Evolutionary conservation across 2,113 vertebrate genomes (phyloP), one percentile per base, ranked within the genome.

Genomic region (Monopterus albus): DNA sequence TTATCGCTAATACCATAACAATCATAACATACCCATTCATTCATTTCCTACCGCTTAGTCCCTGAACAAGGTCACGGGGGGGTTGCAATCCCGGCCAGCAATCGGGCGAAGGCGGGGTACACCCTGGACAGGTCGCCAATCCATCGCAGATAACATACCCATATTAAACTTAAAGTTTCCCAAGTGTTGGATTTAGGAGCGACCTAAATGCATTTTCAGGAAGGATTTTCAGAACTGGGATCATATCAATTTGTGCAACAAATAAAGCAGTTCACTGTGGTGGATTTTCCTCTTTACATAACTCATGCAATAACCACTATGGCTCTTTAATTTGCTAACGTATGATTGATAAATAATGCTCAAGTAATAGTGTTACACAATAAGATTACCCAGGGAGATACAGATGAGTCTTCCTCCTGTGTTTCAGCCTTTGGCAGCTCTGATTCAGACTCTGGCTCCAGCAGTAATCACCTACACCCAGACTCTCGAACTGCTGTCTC

Each of bases 361-460:
- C 40, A 23, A 50, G 64, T 45, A 31, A 49, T 35, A 20, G 23
- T n/a, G 8, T 15, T 8, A n/a, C 33, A 65, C 17, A 61, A 45
- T 59, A 10, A 49, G 13, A 78, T 89, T 88, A 87, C 85, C 79
- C 84, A 53, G 47, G 68, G 14, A 89, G 76, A 55, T 65, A 60
- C 14, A 72, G 75, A 75, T 84, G 75, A 43, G 75, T 35, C 31
- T 72, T 61, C 26, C 53, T 78, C 31, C 43, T 64, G 18, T 55
- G 72, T 35, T 78, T 67, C 10, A 45, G 38, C n/a, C n/a, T 36
- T 60, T 38, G 17, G 49, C 55, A 15, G 31, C 26, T 81, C 53
- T 33, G 78, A 72, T 53, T 61, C 64, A 64, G 69, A 56, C 42
- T 69, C 33, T 5, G 23, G 31, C 51, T 71, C 38, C n/a, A 31